Conservation (phyloP, 2,797 vertebrate species). For the Geotria australis region DNA sequence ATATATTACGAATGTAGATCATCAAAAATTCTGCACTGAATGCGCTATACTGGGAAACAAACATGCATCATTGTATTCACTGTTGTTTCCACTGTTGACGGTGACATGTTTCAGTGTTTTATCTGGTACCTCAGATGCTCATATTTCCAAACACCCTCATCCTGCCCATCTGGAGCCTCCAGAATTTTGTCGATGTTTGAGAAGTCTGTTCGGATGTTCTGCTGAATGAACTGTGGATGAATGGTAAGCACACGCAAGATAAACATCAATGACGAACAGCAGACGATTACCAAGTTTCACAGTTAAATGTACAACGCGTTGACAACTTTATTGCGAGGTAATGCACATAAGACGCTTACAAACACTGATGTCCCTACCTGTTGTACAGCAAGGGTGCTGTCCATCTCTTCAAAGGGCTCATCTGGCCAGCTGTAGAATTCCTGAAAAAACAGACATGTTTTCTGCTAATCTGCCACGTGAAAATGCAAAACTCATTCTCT, state of each 20-base stretch:
- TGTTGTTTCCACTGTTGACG: too few species aligned
- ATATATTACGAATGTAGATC: slow-evolving; percentile 2
- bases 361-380: slow-evolving; percentile 23
- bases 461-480: too few species aligned
- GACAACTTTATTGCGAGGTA: not conserved
- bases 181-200: slow-evolving; percentile 96
- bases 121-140: slow-evolving; percentile 55
- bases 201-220: slow-evolving; percentile 82
- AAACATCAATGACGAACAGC: slow-evolving; percentile 2
- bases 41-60: too few species aligned
- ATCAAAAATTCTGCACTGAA: too few species aligned
- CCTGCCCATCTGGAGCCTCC: slow-evolving; percentile 86
- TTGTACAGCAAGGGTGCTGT: slow-evolving; percentile 84
- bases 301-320: slow-evolving; percentile 1
- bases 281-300: slow-evolving; percentile 1
- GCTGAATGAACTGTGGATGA: slow-evolving; percentile 57
- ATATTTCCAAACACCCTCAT: slow-evolving; percentile 96
- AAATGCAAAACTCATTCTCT: too few species aligned
- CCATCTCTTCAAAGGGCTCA: slow-evolving; percentile 98
- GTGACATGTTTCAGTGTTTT: too few species aligned
- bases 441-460: slow-evolving; percentile 8
- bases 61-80: too few species aligned
- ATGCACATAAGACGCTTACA: not conserved
- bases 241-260: not conserved
- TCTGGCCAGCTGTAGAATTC: slow-evolving; percentile 98